These are phyloP conservation scores for Trichonephila clavata DNA, from an alignment of 1,140 invertebrate genomes.

Conservation along the genomic window DNA sequence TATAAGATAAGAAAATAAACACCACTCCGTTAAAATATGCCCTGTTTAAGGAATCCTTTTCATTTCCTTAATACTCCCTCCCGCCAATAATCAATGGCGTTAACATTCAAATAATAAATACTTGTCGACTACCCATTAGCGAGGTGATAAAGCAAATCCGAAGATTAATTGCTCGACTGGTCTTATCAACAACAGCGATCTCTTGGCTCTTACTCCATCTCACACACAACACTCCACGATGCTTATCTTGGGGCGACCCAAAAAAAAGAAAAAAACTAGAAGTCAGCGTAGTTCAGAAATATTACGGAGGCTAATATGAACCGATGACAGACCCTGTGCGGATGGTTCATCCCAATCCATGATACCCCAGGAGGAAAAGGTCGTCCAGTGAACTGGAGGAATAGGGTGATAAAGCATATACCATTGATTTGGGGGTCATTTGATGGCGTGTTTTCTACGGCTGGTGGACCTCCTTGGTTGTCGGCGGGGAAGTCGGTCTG, in stretches of 20 bases:
- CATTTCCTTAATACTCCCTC: too few species aligned
- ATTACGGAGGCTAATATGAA: not conserved
- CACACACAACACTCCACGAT: not conserved
- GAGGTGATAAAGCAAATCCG: slow-evolving; percentile 46
- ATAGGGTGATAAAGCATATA: slow-evolving; percentile 54
- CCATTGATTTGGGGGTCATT: slow-evolving; percentile 36
- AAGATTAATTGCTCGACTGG: slow-evolving; percentile 51
- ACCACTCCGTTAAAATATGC: too few species aligned
- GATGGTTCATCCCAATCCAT: slow-evolving; percentile 8
- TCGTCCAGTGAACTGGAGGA: slow-evolving; percentile 50
- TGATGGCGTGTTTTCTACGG: slow-evolving; percentile 3
- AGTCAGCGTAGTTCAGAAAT: slow-evolving; percentile 1
- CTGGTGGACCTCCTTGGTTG: slow-evolving; percentile 12
- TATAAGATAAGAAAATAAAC: too few species aligned
- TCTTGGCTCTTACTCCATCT: not conserved
- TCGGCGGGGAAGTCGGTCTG: not conserved
- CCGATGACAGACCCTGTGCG: slow-evolving; percentile 56
- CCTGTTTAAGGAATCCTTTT: too few species aligned
- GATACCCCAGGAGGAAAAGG: slow-evolving; percentile 9
- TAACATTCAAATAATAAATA: slow-evolving; percentile 72
- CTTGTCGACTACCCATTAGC: slow-evolving; percentile 56
- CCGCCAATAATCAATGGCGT: slow-evolving; percentile 20
- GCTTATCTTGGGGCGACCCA: not conserved
- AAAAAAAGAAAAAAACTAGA: not conserved
- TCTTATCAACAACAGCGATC: slow-evolving; percentile 10